Evolutionary conservation across 2,113 vertebrate genomes (phyloP).

Genomic region (Atrichornis clamosus): DNA sequence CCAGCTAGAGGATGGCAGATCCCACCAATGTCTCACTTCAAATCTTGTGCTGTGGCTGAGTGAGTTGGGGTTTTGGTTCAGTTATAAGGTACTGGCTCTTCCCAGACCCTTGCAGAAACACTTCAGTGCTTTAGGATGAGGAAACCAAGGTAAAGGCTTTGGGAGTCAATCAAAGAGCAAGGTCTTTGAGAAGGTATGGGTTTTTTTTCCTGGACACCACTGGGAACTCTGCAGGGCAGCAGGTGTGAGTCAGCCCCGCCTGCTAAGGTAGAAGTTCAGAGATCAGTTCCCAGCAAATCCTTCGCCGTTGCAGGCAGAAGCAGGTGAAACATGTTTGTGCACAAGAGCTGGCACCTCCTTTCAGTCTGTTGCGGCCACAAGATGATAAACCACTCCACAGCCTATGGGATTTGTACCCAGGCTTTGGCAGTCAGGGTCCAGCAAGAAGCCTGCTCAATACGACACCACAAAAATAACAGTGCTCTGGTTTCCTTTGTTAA

Average conservation of each 20-base stretch:
- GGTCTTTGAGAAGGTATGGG: neutral
- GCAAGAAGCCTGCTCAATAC: neutral
- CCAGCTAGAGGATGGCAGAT: neutral
- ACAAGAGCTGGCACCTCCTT: neutral
- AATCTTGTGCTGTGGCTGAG: rapidly evolving
- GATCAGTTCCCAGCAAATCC: neutral
- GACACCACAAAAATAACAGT: rapidly evolving
- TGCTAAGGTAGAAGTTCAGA: neutral
- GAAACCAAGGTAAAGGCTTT: neutral
- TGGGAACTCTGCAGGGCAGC: neutral
- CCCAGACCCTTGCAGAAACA: neutral
- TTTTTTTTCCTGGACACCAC: neutral
- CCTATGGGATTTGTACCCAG: neutral
- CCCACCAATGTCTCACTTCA: neutral
- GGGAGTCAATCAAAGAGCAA: neutral
- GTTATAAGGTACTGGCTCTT: neutral
- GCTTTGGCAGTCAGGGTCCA: neutral
- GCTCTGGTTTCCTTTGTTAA: neutral
- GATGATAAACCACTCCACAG: neutral
- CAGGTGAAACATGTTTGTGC: neutral
- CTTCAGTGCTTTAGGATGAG: neutral
- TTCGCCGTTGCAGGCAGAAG: rapidly evolving
- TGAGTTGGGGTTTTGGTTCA: neutral
- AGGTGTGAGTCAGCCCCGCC: neutral
- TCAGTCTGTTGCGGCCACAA: neutral